Conservation (phyloP, 1,140 invertebrate species). For the Trichogramma pretiosum region DNA sequence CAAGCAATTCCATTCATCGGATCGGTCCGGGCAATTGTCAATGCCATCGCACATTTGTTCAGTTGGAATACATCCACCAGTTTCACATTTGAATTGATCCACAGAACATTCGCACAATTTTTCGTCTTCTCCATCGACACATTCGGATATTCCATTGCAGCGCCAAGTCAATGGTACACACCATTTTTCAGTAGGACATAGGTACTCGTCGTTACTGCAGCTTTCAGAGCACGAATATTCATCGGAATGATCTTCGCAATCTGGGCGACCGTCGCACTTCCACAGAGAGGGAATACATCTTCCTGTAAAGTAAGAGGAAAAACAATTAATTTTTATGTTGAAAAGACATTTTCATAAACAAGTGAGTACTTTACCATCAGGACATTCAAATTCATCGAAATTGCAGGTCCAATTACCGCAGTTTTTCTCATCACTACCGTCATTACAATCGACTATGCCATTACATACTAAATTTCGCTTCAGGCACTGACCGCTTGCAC, state of each 20-base stretch:
- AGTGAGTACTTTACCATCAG: too few species aligned
- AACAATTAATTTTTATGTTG: too few species aligned
- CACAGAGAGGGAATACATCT: constrained; percentile 52
- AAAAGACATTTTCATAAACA: too few species aligned
- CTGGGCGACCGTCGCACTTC: constrained; percentile 59
- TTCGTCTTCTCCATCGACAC: constrained; percentile 59
- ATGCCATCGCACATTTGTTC: constrained; percentile 52
- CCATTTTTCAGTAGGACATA: constrained; percentile 48
- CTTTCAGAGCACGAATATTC: constrained; percentile 51
- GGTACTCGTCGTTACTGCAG: constrained; percentile 50
- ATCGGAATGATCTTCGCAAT: constrained; percentile 57
- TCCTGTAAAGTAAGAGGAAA: constrained; percentile 20
- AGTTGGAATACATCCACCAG: constrained; percentile 50
- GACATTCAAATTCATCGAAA: constrained; percentile 52
- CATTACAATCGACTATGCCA: constrained; percentile 59
- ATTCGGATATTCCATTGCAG: constrained; percentile 58
- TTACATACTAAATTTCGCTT: constrained; percentile 64
- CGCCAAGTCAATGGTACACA: constrained; percentile 50
- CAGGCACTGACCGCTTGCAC: constrained; percentile 62
- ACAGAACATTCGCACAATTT: constrained; percentile 48
- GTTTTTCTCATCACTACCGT: constrained; percentile 60
- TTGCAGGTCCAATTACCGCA: constrained; percentile 52
- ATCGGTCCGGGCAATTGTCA: constrained; percentile 53
- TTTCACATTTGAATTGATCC: constrained; percentile 51
- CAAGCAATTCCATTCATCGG: constrained; percentile 57